Evolutionary conservation across 2,113 vertebrate genomes (phyloP), one percentile per base, ranked within the genome.

Genomic region (Lynx canadensis): DNA sequence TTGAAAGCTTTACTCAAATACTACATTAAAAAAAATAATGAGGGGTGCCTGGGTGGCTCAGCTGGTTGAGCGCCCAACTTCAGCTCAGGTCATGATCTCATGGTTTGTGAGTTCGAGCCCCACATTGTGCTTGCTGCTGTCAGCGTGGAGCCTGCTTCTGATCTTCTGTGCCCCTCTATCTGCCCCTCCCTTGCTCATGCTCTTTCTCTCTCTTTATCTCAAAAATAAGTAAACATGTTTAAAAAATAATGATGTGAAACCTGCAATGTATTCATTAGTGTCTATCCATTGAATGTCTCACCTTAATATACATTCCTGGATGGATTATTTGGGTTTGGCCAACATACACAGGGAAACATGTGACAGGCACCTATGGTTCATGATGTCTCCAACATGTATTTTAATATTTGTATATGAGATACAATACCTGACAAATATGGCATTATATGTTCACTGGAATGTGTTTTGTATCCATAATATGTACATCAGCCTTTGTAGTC

Each of bases 1-100:
- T 36, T 94, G 41, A 16, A 92, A 92, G 3, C 5, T 73, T 85
- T 69, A 91, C 52, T 95, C 65, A 93, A 3, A 3, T 74, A 68
- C 3, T 48, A 10, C 1, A 3, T 95, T 7, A 68, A 82, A 91
- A 29, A 87, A 60, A 60, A 60, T 60, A 60, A 60, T 60, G 19
- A 57, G 55, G 55, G 55, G 5, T 7, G 55, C 55, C 18, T 57
- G 18, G 18, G 55, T 60, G 55, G 55, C 55, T 57, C 55, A 21
- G 55, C 19, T 19, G 55, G 55, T 57, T 57, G 55, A 57, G 19
- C 0, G 2, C 7, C 55, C 18, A 57, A 21, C 55, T 57, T 57
- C 55, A 57, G 55, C 1, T 57, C 55, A 57, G 18, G 55, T 57
- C 55, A 21, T 57, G 55, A 57, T 57, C 55, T 57, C 55, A 57